These are phyloP conservation scores for Trissoscelio sp. DNA, from an alignment of 2,888 invertebrate genomes.

Conservation along the genomic window DNA sequence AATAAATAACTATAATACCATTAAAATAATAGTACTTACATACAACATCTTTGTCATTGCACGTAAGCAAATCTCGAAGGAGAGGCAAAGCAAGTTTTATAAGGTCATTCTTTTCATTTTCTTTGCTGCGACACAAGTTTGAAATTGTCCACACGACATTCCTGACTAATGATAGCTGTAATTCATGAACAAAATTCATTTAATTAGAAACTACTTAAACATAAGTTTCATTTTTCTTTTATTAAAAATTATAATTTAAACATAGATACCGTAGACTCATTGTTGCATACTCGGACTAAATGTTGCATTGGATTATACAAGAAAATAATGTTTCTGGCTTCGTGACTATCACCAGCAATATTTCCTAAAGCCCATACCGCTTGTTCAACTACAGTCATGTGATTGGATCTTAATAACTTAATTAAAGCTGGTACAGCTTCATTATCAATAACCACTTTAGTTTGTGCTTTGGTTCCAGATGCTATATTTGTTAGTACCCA, in stretches of 20 bases:
- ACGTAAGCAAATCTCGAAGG: slow-evolving; percentile 89
- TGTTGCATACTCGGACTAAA: slow-evolving; percentile 87
- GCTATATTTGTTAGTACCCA: slow-evolving; percentile 99
- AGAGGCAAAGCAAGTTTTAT: slow-evolving; percentile 90
- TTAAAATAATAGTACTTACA: too few relatives aligned
- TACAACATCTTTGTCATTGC: slow-evolving; percentile 90
- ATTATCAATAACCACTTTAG: slow-evolving; percentile 92
- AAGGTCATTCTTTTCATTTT: slow-evolving; percentile 90
- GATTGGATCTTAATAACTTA: slow-evolving; percentile 87
- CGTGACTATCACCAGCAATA: slow-evolving; percentile 95
- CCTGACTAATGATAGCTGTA: slow-evolving; percentile 86
- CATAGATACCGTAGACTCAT: slow-evolving; percentile 84
- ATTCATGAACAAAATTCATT: not conserved
- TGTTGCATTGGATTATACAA: slow-evolving; percentile 88
- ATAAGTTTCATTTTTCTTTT: not conserved
- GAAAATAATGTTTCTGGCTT: slow-evolving; percentile 92
- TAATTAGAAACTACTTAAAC: not conserved
- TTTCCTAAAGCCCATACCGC: slow-evolving; percentile 99
- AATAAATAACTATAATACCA: too few relatives aligned
- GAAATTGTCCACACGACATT: slow-evolving; percentile 97
- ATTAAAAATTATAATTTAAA: not conserved
- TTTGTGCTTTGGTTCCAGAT: slow-evolving; percentile 96
- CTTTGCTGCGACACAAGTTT: slow-evolving; percentile 97
- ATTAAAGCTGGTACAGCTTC: slow-evolving; percentile 95
- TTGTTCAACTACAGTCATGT: slow-evolving; percentile 92